phyloP scores from a whole-genome alignment of 2,888 invertebrate genomes.

The Acheta domesticus region DNA sequence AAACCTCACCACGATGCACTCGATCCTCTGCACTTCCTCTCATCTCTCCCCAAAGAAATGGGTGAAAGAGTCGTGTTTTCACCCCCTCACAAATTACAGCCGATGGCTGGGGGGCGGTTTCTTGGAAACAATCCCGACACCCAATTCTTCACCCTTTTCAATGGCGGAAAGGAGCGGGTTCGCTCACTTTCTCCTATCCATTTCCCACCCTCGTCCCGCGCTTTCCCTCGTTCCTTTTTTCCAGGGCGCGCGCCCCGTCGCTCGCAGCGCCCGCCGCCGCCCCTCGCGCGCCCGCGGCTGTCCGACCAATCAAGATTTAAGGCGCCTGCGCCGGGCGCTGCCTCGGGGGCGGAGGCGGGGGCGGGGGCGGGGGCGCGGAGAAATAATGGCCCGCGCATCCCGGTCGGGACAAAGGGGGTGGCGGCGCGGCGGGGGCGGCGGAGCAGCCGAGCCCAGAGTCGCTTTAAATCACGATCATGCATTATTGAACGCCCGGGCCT shows the following conservation, averaged over 20 bases:
- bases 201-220: background rate
- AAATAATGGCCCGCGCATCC: slow-evolving; percentile 9
- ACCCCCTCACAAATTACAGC: slow-evolving; percentile 3
- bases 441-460: background rate
- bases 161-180: slow-evolving; percentile 7
- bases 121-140: slow-evolving; percentile 18
- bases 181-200: slow-evolving; percentile 18
- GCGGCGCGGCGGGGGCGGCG: background rate
- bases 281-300: background rate
- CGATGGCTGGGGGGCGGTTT: background rate
- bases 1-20: no score
- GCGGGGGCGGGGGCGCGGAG: background rate
- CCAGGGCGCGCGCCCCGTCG: background rate
- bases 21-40: no score
- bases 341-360: background rate
- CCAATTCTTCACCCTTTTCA: slow-evolving; percentile 18
- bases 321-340: background rate
- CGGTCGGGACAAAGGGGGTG: slow-evolving; percentile 2
- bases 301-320: slow-evolving; percentile 18
- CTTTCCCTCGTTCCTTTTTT: background rate
- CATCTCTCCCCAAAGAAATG: no score
- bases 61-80: background rate
- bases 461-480: slow-evolving; percentile 24
- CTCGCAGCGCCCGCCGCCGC: background rate
- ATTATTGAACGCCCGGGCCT: slow-evolving; percentile 20